Base-by-base conservation (phyloP, 23 tunicate species). In the Corella eumyota region DNA sequence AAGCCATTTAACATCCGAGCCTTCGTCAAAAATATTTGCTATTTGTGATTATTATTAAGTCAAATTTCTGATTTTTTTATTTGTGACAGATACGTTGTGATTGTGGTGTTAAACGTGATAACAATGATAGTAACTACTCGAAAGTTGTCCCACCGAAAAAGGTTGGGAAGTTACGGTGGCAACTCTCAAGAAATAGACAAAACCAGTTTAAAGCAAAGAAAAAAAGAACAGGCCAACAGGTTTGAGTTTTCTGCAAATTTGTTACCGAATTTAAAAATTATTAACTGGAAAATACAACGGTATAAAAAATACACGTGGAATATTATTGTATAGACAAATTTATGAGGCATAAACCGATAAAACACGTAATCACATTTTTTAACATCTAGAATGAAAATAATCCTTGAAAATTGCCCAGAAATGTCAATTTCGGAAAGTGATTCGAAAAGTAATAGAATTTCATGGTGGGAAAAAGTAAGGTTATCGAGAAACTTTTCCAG, bases 61-160 rank as follows among this genome's bases (percentile, higher is more conserved):
- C 57, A 9, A 51, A 40, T 9, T 40, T 15, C 48, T 40, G 48
- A 15, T 9, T 40, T 11, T 15, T 15, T 40, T 40, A 9, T 40
- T 9, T 40, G 13, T 27, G 2, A 36, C 66, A 69, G 76, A 31
- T 84, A 69, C 33, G n/a, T 75, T 2, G 45, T 63, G 44, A 69
- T 64, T 4, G 78, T 84, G 0, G n/a, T 69, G 1, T 53, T 84
- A 0, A 84, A 68, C 68, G 30, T 75, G 1, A 20, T 64, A 0
- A 84, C 94, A 23, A 36, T 80, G 56, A 27, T 38, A 0, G 23
- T 68, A 17, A 84, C 94, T 0, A 36, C 71, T 32, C 69, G 64
- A 49, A 68, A 62, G 21, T 55, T 84, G 60, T 29, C 62, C 27
- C 49, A 63, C 26, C 67, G 94, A n/a, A 45, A 40, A 37, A 32